Percentiles rank a stretch among this genome's conserved stretches.
These are phyloP conservation scores for Sciurus carolinensis DNA, from an alignment of 2,797 vertebrate genomes.

Conservation along the genomic window DNA sequence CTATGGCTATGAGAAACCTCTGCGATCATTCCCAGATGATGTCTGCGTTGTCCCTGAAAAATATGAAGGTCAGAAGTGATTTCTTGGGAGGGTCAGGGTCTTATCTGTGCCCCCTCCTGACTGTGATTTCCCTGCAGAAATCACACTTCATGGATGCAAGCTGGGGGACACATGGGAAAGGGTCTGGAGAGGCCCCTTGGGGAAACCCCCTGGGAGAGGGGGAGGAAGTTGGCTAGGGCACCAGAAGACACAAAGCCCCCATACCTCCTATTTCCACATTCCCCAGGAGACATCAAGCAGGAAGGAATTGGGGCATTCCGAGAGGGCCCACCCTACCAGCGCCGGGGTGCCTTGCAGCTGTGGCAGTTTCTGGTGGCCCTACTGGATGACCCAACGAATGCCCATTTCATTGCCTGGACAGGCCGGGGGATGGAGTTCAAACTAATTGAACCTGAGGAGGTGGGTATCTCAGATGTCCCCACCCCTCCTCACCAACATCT, in stretches of 20 bases:
- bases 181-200: neutral
- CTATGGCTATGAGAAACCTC: conserved; percentile 94
- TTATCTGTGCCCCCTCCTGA: neutral
- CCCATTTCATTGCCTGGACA: conserved; percentile 99
- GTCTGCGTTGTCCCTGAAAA: conserved; percentile 98
- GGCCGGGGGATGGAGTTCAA: conserved; percentile 99
- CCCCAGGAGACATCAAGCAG: conserved; percentile 96
- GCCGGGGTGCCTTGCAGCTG: conserved; percentile 97
- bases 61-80: conserved; percentile 93
- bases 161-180: neutral
- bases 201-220: neutral
- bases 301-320: conserved; percentile 92
- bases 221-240: neutral
- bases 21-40: conserved; percentile 91
- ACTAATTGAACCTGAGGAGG: conserved; percentile 99
- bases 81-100: neutral
- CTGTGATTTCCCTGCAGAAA: neutral
- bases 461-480: conserved; percentile 80
- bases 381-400: conserved; percentile 95
- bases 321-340: conserved; percentile 96
- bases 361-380: conserved; percentile 98
- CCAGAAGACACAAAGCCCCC: too few relatives aligned
- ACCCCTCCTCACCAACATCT: neutral
- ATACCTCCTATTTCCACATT: neutral
- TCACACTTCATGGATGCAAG: neutral